phyloP scores from a whole-genome alignment of 2,797 vertebrate genomes.

The Gorsachius magnificus region DNA sequence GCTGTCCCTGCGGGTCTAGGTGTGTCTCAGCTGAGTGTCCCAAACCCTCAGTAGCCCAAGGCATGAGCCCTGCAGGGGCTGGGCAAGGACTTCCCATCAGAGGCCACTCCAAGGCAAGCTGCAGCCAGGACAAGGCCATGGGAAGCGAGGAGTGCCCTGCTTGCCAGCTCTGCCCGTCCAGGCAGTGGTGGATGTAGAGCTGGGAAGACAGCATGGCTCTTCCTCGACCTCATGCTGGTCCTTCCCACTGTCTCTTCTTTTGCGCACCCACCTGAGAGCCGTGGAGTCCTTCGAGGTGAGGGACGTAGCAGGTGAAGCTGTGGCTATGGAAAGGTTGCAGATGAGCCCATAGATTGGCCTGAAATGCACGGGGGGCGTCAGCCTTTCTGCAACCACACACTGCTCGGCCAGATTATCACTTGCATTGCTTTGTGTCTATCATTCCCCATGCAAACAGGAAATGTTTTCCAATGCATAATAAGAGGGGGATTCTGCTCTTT shows the following conservation, averaged over 20 bases:
- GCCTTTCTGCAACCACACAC: too few relatives aligned
- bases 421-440: neutral
- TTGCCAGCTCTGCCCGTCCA: neutral
- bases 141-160: rapidly evolving
- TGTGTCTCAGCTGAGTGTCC: too few relatives aligned
- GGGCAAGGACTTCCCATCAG: neutral
- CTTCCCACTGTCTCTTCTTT: neutral
- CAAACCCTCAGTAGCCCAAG: too few relatives aligned
- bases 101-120: neutral
- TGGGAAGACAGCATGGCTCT: neutral
- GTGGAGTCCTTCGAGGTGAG: neutral
- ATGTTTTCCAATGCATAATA: rapidly evolving
- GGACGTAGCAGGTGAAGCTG: rapidly evolving
- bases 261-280: too few relatives aligned
- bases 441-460: too few relatives aligned
- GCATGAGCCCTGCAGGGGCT: too few relatives aligned
- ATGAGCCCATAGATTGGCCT: neutral
- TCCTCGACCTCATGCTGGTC: neutral
- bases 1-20: rapidly evolving
- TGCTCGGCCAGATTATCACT: too few relatives aligned
- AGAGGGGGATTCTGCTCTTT: rapidly evolving
- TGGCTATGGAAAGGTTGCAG: neutral
- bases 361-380: neutral
- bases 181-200: neutral
- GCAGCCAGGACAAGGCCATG: neutral